phyloP scores from a whole-genome alignment of 92 coral and sea anemone species.

The Hydrozoanthus gracilis region DNA sequence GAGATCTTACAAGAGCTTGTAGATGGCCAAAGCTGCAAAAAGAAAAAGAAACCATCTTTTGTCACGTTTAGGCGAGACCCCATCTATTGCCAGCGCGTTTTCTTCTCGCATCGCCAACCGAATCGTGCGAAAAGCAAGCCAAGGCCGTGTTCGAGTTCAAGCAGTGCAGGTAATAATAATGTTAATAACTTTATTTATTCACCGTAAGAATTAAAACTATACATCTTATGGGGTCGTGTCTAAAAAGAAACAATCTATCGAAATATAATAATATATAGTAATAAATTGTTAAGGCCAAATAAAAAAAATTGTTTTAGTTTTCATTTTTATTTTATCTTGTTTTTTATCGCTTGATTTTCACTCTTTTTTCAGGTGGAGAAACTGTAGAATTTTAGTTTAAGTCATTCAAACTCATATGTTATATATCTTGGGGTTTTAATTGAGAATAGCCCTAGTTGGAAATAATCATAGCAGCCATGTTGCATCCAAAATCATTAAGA shows the following conservation, averaged over 20 bases:
- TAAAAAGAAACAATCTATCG: no score
- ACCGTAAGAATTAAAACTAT: no score
- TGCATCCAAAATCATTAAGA: not conserved
- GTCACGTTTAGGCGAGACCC: conserved; percentile 12
- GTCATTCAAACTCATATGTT: not conserved
- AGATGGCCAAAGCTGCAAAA: not conserved
- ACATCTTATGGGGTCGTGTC: no score
- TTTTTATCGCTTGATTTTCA: not conserved
- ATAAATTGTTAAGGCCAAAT: no score
- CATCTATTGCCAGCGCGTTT: not conserved
- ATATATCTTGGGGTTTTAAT: not conserved
- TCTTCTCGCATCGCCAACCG: not conserved
- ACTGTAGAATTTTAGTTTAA: not conserved
- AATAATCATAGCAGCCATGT: not conserved
- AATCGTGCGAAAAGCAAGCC: conserved; percentile 7
- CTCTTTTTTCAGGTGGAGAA: not conserved
- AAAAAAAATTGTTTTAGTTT: no score
- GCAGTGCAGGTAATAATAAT: no score
- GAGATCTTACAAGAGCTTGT: not conserved
- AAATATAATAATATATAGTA: no score
- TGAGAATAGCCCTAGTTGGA: not conserved
- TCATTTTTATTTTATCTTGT: not conserved
- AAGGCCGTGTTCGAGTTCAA: not conserved
- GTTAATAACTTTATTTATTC: no score
- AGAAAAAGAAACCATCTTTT: not conserved